Evolutionary conservation across 92 coral and sea anemone species (phyloP), one percentile per base, ranked within the genome.

Genomic region (Hydrozoanthus gracilis): DNA sequence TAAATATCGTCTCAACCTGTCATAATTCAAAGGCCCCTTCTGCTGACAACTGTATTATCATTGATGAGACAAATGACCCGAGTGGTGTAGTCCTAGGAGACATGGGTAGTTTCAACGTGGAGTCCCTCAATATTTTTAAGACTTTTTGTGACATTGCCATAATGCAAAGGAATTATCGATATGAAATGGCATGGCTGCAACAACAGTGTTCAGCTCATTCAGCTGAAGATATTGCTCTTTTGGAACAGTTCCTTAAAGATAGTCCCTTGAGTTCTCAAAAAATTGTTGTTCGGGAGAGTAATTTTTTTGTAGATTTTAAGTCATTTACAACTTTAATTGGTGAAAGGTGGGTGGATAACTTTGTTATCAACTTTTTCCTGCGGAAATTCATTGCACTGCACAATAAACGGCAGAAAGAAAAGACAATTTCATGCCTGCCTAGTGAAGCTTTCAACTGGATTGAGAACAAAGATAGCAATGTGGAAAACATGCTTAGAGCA

Each of bases 271-370:
- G 13, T 27, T 51, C 76, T 1, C 4, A 17, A 35, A 4, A 11
- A 12, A 11, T 71, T 45, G 14, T 71, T 44, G 8, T 9, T 12
- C 9, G 76, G 35, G 51, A 9, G 1, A 51, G n/a, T 71, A 51
- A 71, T 6, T 0, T 44, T 2, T 20, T 71, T 44, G 52, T 71
- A 8, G 76, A 71, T 4, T 71, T 71, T 44, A 71, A 71, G 51
- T 71, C 76, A 8, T 7, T 3, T 8, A 3, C 51, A 71, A 44
- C 2, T 71, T 44, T 71, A 44, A 14, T 44, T 10, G 76, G 76
- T 44, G 76, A 71, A 71, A 71, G 76, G 7, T 71, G 52, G 51
- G 54, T 71, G 0, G 76, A 71, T 27, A 71, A 71, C 17, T 71
- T 71, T 27, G 17, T 71, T 15, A 71, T 71, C 4, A 71, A 44